Percentiles rank a stretch among this genome's conserved stretches.
Conservation (phyloP, 64 coral and sea anemone species). For the Montipora sp. region DNA sequence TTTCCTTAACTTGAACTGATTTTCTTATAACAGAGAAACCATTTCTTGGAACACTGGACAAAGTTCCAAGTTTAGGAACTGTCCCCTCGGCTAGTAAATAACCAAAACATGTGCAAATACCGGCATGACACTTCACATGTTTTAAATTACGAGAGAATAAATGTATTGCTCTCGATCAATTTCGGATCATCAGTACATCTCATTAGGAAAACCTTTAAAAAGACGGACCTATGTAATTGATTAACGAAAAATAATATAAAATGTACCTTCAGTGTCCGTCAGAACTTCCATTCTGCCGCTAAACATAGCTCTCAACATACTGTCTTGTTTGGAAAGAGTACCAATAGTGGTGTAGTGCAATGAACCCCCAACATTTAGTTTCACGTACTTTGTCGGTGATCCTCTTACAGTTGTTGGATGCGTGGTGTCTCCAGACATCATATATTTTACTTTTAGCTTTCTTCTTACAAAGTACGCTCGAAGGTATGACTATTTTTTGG, state of each 20-base stretch:
- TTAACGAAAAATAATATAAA: background rate
- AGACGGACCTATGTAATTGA: background rate
- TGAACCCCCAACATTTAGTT: slow-evolving; percentile 96
- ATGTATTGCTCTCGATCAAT: no score
- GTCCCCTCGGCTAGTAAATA: no score
- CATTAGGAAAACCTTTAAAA: background rate
- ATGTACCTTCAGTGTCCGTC: slow-evolving; percentile 92
- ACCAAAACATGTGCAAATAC: no score
- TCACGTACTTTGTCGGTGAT: slow-evolving; percentile 98
- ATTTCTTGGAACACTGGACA: no score
- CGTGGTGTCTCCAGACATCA: slow-evolving; percentile 89
- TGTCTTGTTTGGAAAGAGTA: slow-evolving; percentile 97
- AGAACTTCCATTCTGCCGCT: slow-evolving; percentile 99
- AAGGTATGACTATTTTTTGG: background rate
- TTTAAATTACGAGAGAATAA: no score
- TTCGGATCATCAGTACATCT: background rate
- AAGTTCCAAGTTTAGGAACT: no score
- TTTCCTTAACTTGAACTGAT: no score
- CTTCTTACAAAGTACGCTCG: background rate
- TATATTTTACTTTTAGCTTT: background rate
- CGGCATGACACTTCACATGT: no score
- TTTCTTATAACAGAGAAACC: no score
- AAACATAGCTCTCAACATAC: slow-evolving; percentile 98
- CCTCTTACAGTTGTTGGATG: slow-evolving; percentile 91
- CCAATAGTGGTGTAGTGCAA: slow-evolving; percentile 95